Conservation (phyloP, 2,113 vertebrate species). For the Myanophis thanlyinensis region DNA sequence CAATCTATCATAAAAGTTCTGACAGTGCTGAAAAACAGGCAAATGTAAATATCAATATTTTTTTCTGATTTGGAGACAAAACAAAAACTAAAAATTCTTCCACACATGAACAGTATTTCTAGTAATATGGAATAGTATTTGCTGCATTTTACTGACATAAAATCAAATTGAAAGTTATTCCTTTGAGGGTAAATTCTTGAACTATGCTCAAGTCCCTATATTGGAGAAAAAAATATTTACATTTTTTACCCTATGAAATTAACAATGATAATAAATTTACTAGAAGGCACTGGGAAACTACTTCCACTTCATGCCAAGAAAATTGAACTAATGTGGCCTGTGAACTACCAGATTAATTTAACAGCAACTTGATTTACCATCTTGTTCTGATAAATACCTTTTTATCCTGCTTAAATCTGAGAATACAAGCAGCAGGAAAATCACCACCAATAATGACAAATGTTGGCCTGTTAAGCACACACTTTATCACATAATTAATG, state of each 20-base stretch:
- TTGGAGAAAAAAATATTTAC: neutral
- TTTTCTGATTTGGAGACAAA: neutral
- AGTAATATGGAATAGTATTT: neutral
- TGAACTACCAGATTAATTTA: neutral
- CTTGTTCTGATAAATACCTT: neutral
- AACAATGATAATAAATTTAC: neutral
- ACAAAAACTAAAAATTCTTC: neutral
- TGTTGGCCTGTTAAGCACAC: neutral
- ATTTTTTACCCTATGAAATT: neutral
- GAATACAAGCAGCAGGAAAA: neutral
- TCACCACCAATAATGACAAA: neutral
- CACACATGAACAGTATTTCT: neutral
- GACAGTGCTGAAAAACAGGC: slow-evolving; percentile 5
- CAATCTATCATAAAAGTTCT: slow-evolving; percentile 13
- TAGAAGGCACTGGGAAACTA: neutral
- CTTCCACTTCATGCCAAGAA: neutral
- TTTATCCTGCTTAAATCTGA: neutral
- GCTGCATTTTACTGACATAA: neutral
- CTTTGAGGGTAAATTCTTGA: neutral
- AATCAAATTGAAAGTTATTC: neutral
- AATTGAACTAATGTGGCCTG: neutral
- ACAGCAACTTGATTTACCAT: neutral
- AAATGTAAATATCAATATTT: neutral
- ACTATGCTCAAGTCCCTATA: neutral
- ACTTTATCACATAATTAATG: neutral